phyloP scores from a whole-genome alignment of 2,797 vertebrate genomes.

The Peromyscus melanophrys region DNA sequence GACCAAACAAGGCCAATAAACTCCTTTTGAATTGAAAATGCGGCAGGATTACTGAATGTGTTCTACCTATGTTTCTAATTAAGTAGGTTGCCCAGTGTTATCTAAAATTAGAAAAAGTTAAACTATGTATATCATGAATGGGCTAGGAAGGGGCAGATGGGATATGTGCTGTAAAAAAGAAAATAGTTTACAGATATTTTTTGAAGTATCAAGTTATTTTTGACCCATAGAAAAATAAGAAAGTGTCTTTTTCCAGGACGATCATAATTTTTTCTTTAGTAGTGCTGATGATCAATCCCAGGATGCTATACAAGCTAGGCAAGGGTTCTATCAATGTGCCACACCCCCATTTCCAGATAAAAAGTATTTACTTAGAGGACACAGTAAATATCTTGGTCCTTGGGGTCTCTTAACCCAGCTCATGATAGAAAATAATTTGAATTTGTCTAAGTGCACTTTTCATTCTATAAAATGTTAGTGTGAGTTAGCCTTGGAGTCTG shows the following conservation, averaged over 20 bases:
- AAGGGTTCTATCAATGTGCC: neutral
- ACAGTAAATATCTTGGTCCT: neutral
- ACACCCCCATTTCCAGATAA: neutral
- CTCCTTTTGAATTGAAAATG: neutral
- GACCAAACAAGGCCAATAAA: neutral
- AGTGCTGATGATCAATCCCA: neutral
- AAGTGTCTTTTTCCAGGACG: neutral
- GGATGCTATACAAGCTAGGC: neutral
- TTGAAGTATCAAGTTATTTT: slow-evolving; percentile 26
- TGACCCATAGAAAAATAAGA: neutral
- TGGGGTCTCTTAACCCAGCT: neutral
- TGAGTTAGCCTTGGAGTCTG: neutral
- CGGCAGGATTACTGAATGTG: neutral
- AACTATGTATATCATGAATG: neutral
- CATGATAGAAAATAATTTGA: neutral
- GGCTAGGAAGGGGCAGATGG: neutral
- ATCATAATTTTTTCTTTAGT: neutral
- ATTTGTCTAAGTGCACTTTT: slow-evolving; percentile 1
- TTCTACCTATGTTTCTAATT: slow-evolving; percentile 31
- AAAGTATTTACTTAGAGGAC: neutral
- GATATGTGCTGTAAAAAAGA: neutral
- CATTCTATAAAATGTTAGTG: neutral
- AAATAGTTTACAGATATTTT: neutral
- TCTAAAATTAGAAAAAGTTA: slow-evolving; percentile 19
- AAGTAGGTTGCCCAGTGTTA: neutral